Conservation (phyloP, 1,140 invertebrate species). For the Geopemphigus sp. region DNA sequence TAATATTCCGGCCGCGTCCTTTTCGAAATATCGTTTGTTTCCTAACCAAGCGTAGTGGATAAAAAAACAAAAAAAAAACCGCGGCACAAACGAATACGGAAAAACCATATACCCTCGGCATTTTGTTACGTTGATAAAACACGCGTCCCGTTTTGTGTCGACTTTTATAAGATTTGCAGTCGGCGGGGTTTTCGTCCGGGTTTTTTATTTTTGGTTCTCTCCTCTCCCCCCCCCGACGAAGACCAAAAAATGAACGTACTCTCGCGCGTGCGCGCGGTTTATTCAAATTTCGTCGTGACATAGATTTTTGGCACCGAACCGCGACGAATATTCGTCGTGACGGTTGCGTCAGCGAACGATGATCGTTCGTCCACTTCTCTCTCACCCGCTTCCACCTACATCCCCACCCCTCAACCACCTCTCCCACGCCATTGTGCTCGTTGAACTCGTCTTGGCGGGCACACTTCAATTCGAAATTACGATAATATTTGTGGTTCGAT, state of each 20-base stretch:
- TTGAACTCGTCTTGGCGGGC: too few relatives aligned
- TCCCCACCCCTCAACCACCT: too few relatives aligned
- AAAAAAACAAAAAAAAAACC: not conserved
- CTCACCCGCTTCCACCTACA: too few relatives aligned
- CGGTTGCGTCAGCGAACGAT: too few relatives aligned
- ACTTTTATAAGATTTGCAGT: conserved; percentile 28
- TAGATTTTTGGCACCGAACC: not conserved
- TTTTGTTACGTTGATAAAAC: conserved; percentile 42
- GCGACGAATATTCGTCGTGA: too few relatives aligned
- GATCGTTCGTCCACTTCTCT: too few relatives aligned
- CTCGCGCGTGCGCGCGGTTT: not conserved
- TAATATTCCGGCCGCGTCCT: conserved; percentile 10
- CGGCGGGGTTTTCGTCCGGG: not conserved
- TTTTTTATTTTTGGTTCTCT: not conserved
- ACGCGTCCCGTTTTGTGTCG: not conserved
- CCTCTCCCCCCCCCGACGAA: not conserved
- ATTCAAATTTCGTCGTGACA: not conserved
- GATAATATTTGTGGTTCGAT: too few relatives aligned
- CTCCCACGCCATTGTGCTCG: too few relatives aligned
- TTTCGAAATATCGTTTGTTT: conserved; percentile 11
- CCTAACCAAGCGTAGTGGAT: not conserved
- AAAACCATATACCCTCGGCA: not conserved
- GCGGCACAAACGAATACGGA: not conserved
- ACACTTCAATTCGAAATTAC: too few relatives aligned
- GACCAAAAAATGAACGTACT: not conserved